Conservation (phyloP, 37 sponge, comb jelly and placozoan genomes). For the Beroe forskalii region DNA sequence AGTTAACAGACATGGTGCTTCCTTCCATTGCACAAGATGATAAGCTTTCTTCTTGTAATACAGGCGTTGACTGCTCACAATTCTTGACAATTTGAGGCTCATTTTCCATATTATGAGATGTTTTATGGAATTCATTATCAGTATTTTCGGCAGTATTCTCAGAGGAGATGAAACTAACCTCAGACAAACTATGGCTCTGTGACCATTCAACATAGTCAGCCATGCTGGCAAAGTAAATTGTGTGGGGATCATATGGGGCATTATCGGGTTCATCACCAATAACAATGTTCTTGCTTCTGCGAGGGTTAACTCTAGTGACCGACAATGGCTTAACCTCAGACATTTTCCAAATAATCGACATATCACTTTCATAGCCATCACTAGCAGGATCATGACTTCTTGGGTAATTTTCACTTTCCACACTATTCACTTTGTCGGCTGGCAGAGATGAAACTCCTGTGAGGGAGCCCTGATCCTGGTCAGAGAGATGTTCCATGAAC, state of each 20-base stretch:
- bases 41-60: background rate
- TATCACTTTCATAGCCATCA: background rate
- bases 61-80: background rate
- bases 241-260: background rate
- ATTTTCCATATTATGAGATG: background rate
- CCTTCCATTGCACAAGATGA: background rate
- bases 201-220: conserved; percentile 22
- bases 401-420: background rate
- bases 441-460: background rate
- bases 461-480: background rate
- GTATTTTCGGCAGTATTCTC: background rate
- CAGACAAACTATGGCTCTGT: background rate
- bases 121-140: background rate
- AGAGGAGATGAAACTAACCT: background rate
- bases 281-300: background rate
- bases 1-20: conserved; percentile 22
- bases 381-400: background rate
- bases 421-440: background rate
- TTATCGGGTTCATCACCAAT: conserved; percentile 18
- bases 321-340: background rate
- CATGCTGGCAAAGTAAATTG: conserved; percentile 18
- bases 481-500: conserved; percentile 9
- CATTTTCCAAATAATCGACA: background rate
- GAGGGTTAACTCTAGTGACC: background rate
- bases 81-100: background rate